These are phyloP conservation scores for Neosalanx taihuensis DNA, from an alignment of 2,797 vertebrate genomes.

Conservation along the genomic window DNA sequence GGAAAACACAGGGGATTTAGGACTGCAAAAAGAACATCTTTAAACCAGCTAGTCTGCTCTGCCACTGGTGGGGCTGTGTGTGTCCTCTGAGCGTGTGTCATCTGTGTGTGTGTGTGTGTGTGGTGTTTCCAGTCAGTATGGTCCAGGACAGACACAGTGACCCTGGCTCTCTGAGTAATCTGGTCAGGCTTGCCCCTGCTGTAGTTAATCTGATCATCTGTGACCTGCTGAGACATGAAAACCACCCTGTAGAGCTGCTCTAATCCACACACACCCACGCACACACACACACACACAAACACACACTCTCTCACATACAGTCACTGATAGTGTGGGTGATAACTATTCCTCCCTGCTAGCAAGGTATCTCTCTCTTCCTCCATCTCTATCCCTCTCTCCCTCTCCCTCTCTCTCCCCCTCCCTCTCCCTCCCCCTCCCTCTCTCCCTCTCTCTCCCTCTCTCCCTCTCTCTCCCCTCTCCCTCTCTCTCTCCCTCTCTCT, in stretches of 20 bases:
- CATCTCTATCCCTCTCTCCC: too few species aligned
- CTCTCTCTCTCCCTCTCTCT: too few species aligned
- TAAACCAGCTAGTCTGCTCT: too few species aligned
- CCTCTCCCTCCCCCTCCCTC: too few species aligned
- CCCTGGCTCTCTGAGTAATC: conserved; percentile 53
- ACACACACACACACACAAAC: conserved; percentile 6
- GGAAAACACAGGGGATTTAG: too few species aligned
- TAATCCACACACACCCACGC: conserved; percentile 50
- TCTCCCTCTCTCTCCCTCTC: too few species aligned
- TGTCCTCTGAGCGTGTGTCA: conserved; percentile 1
- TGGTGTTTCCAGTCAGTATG: background rate
- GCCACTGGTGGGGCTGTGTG: background rate
- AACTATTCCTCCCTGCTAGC: too few species aligned
- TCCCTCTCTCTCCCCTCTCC: too few species aligned
- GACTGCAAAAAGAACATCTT: background rate
- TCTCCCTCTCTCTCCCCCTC: too few species aligned
- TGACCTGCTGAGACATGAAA: conserved; percentile 74
- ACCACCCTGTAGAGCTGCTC: conserved; percentile 56
- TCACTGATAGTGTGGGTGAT: too few species aligned
- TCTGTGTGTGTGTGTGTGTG: conserved; percentile 2
- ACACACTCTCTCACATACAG: too few species aligned
- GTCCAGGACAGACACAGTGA: background rate
- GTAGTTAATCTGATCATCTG: conserved; percentile 73
- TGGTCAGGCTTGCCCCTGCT: conserved; percentile 53
- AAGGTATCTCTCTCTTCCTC: too few species aligned